phyloP scores from a whole-genome alignment of 2,888 invertebrate species.

The Podotricha telesiphe region DNA sequence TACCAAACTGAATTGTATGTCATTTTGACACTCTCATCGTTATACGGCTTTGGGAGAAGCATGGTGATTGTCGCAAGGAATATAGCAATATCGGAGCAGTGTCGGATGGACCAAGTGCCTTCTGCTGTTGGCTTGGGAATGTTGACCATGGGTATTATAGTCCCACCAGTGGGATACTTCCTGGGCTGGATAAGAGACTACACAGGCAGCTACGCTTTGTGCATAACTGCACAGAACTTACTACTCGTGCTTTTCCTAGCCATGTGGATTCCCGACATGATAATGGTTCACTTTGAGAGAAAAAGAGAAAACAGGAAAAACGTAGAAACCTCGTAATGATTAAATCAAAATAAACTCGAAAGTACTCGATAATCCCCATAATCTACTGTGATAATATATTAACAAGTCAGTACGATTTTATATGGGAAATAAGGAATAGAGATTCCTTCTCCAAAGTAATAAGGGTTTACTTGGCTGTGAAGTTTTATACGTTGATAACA shows the following conservation, averaged over 20 bases:
- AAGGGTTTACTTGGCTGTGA: constrained; percentile 42
- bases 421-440: background rate
- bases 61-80: constrained; percentile 89
- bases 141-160: constrained; percentile 87
- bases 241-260: constrained; percentile 80
- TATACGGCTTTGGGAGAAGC: constrained; percentile 89
- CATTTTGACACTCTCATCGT: constrained; percentile 81
- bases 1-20: constrained; percentile 81
- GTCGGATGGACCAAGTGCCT: constrained; percentile 83
- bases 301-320: constrained; percentile 56
- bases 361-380: constrained; percentile 18
- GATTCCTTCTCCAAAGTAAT: constrained; percentile 1
- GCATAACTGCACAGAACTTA: constrained; percentile 85
- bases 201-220: constrained; percentile 84
- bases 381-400: constrained; percentile 31
- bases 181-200: constrained; percentile 87
- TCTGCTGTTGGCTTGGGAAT: constrained; percentile 89
- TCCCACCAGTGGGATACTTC: constrained; percentile 86
- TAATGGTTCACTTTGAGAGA: constrained; percentile 64
- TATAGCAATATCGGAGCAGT: constrained; percentile 87
- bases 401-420: constrained; percentile 3
- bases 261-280: constrained; percentile 85
- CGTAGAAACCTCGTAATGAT: constrained; percentile 53
- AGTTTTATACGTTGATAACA: constrained; percentile 27
- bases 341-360: background rate